phyloP scores from a whole-genome alignment of 1,140 invertebrate genomes.

The Halesus radiatus region DNA sequence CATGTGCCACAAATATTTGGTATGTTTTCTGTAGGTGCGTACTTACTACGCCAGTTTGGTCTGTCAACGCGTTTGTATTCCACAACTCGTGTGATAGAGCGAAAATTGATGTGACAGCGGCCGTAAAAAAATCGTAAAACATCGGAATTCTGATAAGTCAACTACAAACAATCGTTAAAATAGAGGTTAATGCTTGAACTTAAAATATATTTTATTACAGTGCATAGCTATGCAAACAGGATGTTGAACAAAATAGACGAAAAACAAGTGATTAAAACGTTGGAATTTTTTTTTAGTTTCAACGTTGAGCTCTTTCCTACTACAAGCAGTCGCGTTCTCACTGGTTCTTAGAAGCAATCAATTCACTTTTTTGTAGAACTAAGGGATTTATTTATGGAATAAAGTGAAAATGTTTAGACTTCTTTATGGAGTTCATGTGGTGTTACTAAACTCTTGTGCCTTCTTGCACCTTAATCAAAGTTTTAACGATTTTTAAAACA shows the following conservation, averaged over 20 bases:
- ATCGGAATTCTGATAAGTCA: conserved; percentile 23
- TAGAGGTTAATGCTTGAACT: conserved; percentile 36
- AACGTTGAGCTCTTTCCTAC: background rate
- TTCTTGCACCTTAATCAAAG: too few relatives aligned
- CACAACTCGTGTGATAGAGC: conserved; percentile 17
- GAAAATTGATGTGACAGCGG: conserved; percentile 27
- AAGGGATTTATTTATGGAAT: too few relatives aligned
- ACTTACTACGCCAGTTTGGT: background rate
- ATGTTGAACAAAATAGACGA: conserved; percentile 21
- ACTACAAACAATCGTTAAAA: conserved; percentile 32
- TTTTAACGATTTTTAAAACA: too few relatives aligned
- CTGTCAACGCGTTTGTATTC: conserved; percentile 4
- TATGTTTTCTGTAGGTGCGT: background rate
- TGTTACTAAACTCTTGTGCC: too few relatives aligned
- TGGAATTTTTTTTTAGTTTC: background rate
- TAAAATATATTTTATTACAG: conserved; percentile 38
- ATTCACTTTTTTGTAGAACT: too few relatives aligned
- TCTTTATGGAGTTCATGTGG: too few relatives aligned
- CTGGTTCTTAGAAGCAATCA: too few relatives aligned
- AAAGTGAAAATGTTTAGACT: too few relatives aligned
- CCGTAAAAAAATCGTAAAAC: conserved; percentile 34
- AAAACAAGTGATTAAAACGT: conserved; percentile 11
- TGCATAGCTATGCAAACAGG: conserved; percentile 32
- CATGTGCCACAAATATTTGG: background rate
- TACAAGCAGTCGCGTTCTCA: too few relatives aligned